Evolutionary conservation across 2,888 invertebrate genomes (phyloP), one percentile per base, ranked within the genome.

Genomic region (Diarsia brunnea): DNA sequence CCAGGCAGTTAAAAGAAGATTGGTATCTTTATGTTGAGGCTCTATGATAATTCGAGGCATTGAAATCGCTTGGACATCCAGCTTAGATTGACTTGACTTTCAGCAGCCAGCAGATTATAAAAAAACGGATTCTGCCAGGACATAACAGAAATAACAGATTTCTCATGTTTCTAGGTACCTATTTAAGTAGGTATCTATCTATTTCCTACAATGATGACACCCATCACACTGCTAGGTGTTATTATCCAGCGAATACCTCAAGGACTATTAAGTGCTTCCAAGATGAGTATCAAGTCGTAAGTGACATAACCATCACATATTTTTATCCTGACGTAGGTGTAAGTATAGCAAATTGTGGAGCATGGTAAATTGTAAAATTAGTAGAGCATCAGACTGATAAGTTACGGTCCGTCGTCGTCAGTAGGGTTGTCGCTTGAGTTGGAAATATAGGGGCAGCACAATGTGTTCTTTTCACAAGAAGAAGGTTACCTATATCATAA

Each of bases 351-450:
- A 74, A 85, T 87, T 78, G 82, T 87, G 69, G 79, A 68, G 81
- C 85, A 84, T 82, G 82, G 78, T 63, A 89, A 88, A 89, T 89
- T 90, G 87, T 82, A 78, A 77, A 79, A 89, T 90, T 78, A 86
- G 84, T 81, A 87, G 73, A 84, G 81, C 84, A 84, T 81, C 80
- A 77, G 71, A 67, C 73, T 82, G 82, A 84, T 88, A 80, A 82
- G 83, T 80, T 87, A 80, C 72, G 77, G 69, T 76, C 63, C 43
- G 69, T 73, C 24, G 69, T 73, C 24, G 55, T 71, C 74, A 77
- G 61, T 43, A 82, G 82, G 82, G 83, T 14, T 84, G 70, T 7
- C 85, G 24, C 24, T 14, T n/a, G 16, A 19, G 19, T 14, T 12
- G 16, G 31, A 38, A 21, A 31, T 51, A 27, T 24, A 69, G 65